phyloP scores from a whole-genome alignment of 2,113 vertebrate genomes.

The Heterotis niloticus region DNA sequence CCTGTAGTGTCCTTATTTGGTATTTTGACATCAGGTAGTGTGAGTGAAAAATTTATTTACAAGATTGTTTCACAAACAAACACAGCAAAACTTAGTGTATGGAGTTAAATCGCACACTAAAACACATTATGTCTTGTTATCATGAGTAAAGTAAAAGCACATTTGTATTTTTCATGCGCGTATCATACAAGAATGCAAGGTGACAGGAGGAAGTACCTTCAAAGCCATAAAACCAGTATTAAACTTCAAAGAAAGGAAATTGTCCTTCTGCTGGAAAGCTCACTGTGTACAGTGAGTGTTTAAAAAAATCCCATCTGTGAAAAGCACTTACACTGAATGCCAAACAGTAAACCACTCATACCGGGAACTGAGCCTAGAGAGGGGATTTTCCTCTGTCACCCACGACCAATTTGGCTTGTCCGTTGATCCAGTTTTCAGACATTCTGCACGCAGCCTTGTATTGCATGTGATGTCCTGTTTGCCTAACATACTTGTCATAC shows the following conservation, averaged over 20 bases:
- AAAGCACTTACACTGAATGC: constrained; percentile 21
- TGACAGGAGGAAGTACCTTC: constrained; percentile 15
- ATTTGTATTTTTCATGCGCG: neutral
- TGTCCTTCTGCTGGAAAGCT: constrained; percentile 19
- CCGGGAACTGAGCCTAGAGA: constrained; percentile 13
- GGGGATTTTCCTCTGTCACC: constrained; percentile 32
- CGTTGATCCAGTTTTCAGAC: constrained; percentile 13
- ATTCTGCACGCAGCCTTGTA: neutral
- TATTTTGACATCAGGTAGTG: too few relatives aligned
- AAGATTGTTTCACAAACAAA: too few relatives aligned
- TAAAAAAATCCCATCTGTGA: constrained; percentile 28
- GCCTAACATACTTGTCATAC: too few relatives aligned
- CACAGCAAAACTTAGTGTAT: too few relatives aligned
- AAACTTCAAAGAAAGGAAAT: constrained; percentile 20
- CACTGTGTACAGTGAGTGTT: neutral
- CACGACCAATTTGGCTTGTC: constrained; percentile 17
- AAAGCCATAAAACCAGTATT: neutral
- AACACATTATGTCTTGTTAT: too few relatives aligned
- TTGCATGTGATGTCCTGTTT: neutral
- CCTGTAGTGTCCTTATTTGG: too few relatives aligned
- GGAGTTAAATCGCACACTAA: too few relatives aligned
- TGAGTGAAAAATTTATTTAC: too few relatives aligned
- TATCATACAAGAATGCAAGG: neutral
- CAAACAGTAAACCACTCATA: constrained; percentile 27
- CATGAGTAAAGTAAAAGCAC: too few relatives aligned